Evolutionary conservation across 2,113 vertebrate genomes (phyloP), one percentile per base, ranked within the genome.

Genomic region (Oncorhynchus tshawytscha): DNA sequence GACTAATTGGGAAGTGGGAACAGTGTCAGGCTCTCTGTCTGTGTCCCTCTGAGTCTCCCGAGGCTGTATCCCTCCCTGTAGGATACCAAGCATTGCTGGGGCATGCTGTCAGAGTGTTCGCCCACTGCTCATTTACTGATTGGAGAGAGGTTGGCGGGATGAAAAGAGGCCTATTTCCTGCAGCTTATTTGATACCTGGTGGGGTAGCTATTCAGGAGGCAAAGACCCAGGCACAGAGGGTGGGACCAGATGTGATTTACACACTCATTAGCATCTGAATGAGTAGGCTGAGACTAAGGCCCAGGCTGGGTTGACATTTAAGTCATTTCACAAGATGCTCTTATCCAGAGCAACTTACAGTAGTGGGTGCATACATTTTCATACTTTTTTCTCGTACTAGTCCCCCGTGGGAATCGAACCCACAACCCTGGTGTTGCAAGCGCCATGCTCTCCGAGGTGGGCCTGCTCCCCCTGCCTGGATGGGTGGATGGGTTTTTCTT

Each of bases 221-320:
- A 96, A 95, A 95, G 95, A 95, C 95, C 91, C 92, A 91, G 93
- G 91, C 95, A 84, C 93, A 92, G 92, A 94, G 94, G 94, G 95
- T 95, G 94, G 76, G 94, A 97, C 97, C 97, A 99, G 97, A 97
- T 98, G 96, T 96, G 96, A 94, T 97, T 98, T 96, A 96, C 95
- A 93, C 94, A 93, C 95, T 98, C 95, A 98, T 99, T 99, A 98
- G 94, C 97, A 99, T 98, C 94, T 98, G 96, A 99, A 99, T 98
- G 95, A 95, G 95, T 91, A 85, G 85, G 91, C 88, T 90, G 94
- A 94, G 94, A 94, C 94, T 94, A 70, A 34, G 31, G 31, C 31
- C 94, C 6, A 34, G 34, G 34, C 6, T 34, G 34, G 6, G 7
- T 39, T 39, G 9, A 9, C 8, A 39, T 39, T 39, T 39, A 0